Percentiles rank a stretch among this genome's conserved stretches.
These are phyloP conservation scores for Scaptomyza pallida DNA, from an alignment of 1,140 invertebrate species.

Conservation along the genomic window DNA sequence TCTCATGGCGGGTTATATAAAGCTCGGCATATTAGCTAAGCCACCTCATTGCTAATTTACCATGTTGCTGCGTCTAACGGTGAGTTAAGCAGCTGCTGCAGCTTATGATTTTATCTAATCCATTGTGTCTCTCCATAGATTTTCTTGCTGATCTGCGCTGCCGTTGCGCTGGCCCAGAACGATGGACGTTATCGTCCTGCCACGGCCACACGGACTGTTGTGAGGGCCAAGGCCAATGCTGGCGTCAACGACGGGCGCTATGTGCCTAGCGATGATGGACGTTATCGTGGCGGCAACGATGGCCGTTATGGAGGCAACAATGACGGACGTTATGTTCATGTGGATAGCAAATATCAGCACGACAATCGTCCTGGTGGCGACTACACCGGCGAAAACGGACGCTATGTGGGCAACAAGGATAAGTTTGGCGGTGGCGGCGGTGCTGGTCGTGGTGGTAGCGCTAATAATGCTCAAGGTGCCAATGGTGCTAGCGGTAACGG, in stretches of 20 bases:
- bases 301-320: slow-evolving; percentile 67
- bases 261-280: slow-evolving; percentile 49
- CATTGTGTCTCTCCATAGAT: slow-evolving; percentile 30
- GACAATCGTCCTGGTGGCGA: slow-evolving; percentile 63
- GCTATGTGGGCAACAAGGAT: slow-evolving; percentile 54
- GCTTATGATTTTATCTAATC: neutral
- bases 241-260: slow-evolving; percentile 60
- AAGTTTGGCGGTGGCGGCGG: slow-evolving; percentile 38
- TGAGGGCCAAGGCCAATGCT: neutral
- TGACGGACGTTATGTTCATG: slow-evolving; percentile 80
- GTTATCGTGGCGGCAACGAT: slow-evolving; percentile 60
- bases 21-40: slow-evolving; percentile 33
- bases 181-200: slow-evolving; percentile 79
- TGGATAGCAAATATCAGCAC: slow-evolving; percentile 73
- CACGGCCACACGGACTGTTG: neutral
- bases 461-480: neutral
- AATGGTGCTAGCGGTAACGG: slow-evolving; percentile 2
- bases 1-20: slow-evolving; percentile 61
- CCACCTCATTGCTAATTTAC: slow-evolving; percentile 58
- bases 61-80: slow-evolving; percentile 70
- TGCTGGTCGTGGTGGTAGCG: slow-evolving; percentile 31
- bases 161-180: slow-evolving; percentile 59
- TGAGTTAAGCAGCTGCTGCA: slow-evolving; percentile 37
- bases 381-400: slow-evolving; percentile 51
- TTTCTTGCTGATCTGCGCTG: slow-evolving; percentile 44